A percentile compares a stretch with the other conserved stretches of the same genome.
phyloP scores from a whole-genome alignment of 2,797 vertebrate species.

The Rhynchotus rufescens region DNA sequence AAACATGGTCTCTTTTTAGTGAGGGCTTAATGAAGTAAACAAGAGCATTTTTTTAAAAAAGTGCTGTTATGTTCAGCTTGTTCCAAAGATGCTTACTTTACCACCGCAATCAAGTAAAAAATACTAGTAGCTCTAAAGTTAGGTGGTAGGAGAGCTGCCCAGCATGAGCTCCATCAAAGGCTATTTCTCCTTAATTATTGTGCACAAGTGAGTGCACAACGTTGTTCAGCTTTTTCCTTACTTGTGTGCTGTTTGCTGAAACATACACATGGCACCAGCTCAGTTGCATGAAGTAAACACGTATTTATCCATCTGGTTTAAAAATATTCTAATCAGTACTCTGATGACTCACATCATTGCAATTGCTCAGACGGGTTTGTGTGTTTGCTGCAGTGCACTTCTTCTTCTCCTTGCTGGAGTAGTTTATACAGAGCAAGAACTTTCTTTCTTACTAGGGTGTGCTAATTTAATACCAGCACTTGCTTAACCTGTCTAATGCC shows the following conservation, averaged over 20 bases:
- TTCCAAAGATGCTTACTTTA: not conserved
- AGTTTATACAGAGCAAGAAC: not conserved
- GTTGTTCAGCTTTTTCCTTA: not conserved
- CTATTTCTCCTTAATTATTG: conserved; percentile 13
- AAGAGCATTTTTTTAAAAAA: not conserved
- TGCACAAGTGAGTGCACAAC: not conserved
- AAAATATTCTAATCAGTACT: not conserved
- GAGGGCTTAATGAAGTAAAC: not conserved
- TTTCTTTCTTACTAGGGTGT: not conserved
- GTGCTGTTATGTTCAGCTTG: not conserved
- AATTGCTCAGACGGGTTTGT: not conserved
- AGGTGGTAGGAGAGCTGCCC: not conserved
- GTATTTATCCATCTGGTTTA: not conserved
- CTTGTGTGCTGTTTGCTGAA: conserved; percentile 4
- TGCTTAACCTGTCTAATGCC: conserved; percentile 15
- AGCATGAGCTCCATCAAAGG: conserved; percentile 10
- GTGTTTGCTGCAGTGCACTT: not conserved
- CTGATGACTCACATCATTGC: not conserved
- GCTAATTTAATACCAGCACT: conserved; percentile 2
- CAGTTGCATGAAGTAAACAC: not conserved
- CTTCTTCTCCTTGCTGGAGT: not conserved
- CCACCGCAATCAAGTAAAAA: not conserved
- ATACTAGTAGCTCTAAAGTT: not conserved
- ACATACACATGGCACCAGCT: not conserved
- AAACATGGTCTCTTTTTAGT: not conserved